phyloP scores from a whole-genome alignment of 2,888 invertebrate genomes.

The Omphaloscelis lunosa region DNA sequence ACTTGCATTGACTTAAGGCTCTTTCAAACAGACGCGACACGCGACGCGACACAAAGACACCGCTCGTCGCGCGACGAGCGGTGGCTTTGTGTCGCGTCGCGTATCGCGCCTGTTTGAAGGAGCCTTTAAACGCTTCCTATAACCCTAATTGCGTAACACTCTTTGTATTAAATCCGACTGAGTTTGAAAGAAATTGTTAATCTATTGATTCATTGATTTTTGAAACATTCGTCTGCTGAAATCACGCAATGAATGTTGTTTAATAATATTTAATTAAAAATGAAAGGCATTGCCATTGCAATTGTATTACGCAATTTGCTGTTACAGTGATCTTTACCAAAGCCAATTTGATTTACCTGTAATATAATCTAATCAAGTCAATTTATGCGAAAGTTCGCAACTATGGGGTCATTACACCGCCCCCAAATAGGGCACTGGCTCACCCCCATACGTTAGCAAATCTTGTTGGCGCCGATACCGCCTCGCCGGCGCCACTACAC shows the following conservation, averaged over 20 bases:
- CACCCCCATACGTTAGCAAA: slow-evolving; percentile 73
- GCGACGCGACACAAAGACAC: no score
- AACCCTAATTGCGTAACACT: not conserved
- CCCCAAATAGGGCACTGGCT: slow-evolving; percentile 74
- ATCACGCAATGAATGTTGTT: not conserved
- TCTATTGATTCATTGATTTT: no score
- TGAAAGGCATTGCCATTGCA: not conserved
- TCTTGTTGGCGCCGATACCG: slow-evolving; percentile 66
- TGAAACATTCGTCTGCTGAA: no score
- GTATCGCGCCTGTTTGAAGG: no score
- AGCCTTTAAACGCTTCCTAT: no score
- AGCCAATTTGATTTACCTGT: slow-evolving; percentile 55
- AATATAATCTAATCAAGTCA: slow-evolving; percentile 60
- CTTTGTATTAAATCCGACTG: no score
- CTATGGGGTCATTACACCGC: slow-evolving; percentile 72
- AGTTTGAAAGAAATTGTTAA: not conserved
- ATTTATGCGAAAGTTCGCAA: slow-evolving; percentile 65
- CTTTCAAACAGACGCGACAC: no score
- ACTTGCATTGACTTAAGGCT: not conserved
- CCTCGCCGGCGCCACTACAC: slow-evolving; percentile 64
- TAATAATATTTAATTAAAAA: not conserved
- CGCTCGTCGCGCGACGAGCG: no score
- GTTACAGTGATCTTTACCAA: slow-evolving; percentile 32
- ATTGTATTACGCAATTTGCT: not conserved
- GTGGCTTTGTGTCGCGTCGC: no score